Evolutionary conservation across 2,797 vertebrate genomes (phyloP).

Genomic region (Nasua narica): DNA sequence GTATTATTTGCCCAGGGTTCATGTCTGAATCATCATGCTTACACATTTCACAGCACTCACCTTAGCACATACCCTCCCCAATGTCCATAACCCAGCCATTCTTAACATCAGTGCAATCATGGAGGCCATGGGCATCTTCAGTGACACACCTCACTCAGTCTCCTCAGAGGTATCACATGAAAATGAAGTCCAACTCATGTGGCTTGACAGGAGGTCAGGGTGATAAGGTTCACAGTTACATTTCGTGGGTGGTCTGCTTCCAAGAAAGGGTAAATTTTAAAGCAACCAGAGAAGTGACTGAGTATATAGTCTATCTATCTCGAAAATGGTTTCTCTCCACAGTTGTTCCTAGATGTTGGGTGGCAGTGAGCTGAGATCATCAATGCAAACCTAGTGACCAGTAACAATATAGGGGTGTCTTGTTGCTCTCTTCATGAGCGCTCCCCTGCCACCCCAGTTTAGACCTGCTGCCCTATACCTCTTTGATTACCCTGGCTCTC

Average conservation of each 20-base stretch:
- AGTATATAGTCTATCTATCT: background rate
- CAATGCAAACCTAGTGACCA: background rate
- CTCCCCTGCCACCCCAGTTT: background rate
- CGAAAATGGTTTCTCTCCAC: background rate
- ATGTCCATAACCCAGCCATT: no score
- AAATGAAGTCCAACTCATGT: background rate
- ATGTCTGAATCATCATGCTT: no score
- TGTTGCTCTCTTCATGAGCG: accelerated
- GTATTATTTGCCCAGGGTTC: no score
- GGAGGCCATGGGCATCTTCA: background rate
- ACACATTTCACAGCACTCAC: no score
- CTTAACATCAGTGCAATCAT: background rate
- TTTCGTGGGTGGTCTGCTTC: background rate
- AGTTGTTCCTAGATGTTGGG: background rate
- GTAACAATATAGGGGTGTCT: background rate
- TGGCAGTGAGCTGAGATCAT: background rate
- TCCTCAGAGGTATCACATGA: no score
- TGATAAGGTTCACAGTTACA: background rate
- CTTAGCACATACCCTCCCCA: no score
- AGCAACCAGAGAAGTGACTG: background rate
- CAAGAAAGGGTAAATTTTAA: background rate
- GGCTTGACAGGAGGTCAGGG: background rate
- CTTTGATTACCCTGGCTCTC: background rate
- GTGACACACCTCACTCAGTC: background rate
- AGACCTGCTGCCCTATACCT: background rate